phyloP scores from a whole-genome alignment of 1,140 invertebrate species.

The Melanaphis sacchari region DNA sequence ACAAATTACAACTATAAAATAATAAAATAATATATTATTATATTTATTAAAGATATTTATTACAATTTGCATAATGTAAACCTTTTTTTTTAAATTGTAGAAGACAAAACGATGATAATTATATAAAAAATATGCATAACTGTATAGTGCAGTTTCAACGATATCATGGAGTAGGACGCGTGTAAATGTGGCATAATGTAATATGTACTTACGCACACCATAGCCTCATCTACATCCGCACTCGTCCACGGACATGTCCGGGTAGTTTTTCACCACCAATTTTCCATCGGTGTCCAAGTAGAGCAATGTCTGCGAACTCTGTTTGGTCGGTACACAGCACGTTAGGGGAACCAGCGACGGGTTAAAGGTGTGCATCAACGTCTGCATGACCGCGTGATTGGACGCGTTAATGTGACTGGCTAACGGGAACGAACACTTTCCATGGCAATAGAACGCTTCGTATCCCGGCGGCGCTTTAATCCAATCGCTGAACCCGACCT shows the following conservation, averaged over 20 bases:
- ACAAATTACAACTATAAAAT: too few relatives aligned
- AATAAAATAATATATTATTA: too few relatives aligned
- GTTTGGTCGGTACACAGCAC: conserved; percentile 91
- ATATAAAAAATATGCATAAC: too few relatives aligned
- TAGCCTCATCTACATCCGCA: conserved; percentile 76
- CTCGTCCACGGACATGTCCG: conserved; percentile 92
- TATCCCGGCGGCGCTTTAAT: conserved; percentile 96
- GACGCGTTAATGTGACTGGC: conserved; percentile 95
- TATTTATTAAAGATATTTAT: too few relatives aligned
- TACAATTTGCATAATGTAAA: too few relatives aligned
- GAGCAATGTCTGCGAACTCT: conserved; percentile 90
- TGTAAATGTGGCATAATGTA: too few relatives aligned
- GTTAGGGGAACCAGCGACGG: conserved; percentile 86
- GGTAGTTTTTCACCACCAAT: conserved; percentile 94
- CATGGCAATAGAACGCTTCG: conserved; percentile 93
- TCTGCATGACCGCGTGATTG: conserved; percentile 98
- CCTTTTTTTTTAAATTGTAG: too few relatives aligned
- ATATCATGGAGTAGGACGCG: too few relatives aligned
- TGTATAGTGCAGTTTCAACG: too few relatives aligned
- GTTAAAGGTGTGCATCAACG: conserved; percentile 90
- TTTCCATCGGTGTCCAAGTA: conserved; percentile 92
- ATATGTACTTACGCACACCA: too few relatives aligned
- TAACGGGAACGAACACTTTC: conserved; percentile 92
- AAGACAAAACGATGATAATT: too few relatives aligned
- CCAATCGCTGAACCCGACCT: conserved; percentile 99